phyloP scores from a whole-genome alignment of 2,113 vertebrate species.

The Seriola rivoliana region DNA sequence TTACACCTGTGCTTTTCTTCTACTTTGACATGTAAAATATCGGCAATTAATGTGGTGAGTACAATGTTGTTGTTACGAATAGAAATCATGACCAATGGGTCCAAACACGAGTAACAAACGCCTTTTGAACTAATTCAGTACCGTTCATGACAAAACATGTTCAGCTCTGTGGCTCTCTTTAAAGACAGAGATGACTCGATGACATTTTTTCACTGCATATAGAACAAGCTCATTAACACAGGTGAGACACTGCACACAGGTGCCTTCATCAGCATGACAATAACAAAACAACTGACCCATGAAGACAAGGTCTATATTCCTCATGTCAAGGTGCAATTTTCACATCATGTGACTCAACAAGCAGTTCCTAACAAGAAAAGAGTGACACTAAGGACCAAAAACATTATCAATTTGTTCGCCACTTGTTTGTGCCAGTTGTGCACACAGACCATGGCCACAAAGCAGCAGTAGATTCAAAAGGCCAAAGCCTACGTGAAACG shows the following conservation, averaged over 20 bases:
- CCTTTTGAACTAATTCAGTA: background rate
- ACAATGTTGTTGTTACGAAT: background rate
- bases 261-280: constrained; percentile 14
- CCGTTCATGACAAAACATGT: background rate
- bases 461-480: constrained; percentile 15
- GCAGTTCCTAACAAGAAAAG: background rate
- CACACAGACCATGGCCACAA: background rate
- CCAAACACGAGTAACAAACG: background rate
- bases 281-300: constrained; percentile 4
- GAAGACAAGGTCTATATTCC: background rate
- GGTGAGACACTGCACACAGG: constrained; percentile 15
- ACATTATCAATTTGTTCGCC: background rate
- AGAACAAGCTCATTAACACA: constrained; percentile 30
- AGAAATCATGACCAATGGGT: background rate
- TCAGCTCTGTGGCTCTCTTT: background rate
- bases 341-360: background rate
- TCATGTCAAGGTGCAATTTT: background rate
- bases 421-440: background rate
- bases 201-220: background rate
- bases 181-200: background rate
- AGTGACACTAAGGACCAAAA: background rate
- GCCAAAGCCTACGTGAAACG: constrained; percentile 15
- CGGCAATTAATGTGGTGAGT: background rate
- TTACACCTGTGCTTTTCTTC: background rate
- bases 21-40: background rate